phyloP scores from a whole-genome alignment of 2,797 vertebrate genomes.

The Gastrophryne carolinensis region DNA sequence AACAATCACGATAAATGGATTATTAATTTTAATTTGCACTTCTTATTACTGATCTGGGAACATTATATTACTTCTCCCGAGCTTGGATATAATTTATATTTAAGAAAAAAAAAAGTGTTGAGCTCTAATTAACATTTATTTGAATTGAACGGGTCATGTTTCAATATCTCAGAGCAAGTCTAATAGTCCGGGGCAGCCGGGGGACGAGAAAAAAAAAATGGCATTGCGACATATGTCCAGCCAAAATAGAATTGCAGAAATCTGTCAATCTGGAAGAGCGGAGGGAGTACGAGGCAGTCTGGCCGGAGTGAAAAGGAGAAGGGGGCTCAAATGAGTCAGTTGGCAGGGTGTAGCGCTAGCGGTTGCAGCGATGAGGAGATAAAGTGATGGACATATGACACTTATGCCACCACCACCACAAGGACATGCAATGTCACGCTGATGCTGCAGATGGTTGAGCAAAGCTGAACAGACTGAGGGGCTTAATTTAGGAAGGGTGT shows the following conservation, averaged over 20 bases:
- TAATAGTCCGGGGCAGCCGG: background rate
- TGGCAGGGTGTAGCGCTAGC: constrained; percentile 4
- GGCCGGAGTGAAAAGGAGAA: constrained; percentile 3
- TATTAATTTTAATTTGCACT: constrained; percentile 54
- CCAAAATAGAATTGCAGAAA: constrained; percentile 36
- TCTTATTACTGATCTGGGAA: constrained; percentile 48
- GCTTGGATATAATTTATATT: constrained; percentile 46
- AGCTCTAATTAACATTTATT: background rate
- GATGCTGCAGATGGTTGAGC: constrained; percentile 47
- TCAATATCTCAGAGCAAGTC: constrained; percentile 16
- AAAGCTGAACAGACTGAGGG: constrained; percentile 21
- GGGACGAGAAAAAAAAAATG: background rate
- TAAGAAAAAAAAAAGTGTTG: constrained; percentile 34
- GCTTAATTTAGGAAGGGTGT: constrained; percentile 40
- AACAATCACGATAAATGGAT: constrained; percentile 54
- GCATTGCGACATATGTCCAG: constrained; percentile 47
- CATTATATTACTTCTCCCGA: constrained; percentile 47
- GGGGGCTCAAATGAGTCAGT: constrained; percentile 27
- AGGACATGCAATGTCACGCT: constrained; percentile 30
- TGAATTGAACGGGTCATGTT: constrained; percentile 47
- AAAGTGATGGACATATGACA: constrained; percentile 42
- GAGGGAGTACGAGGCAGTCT: background rate
- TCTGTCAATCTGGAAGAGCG: constrained; percentile 31
- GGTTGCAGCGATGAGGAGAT: constrained; percentile 19
- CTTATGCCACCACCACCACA: constrained; percentile 15